Evolutionary conservation across 2,797 vertebrate species (phyloP).

Genomic region (Parauchenoglanis ngamensis): DNA sequence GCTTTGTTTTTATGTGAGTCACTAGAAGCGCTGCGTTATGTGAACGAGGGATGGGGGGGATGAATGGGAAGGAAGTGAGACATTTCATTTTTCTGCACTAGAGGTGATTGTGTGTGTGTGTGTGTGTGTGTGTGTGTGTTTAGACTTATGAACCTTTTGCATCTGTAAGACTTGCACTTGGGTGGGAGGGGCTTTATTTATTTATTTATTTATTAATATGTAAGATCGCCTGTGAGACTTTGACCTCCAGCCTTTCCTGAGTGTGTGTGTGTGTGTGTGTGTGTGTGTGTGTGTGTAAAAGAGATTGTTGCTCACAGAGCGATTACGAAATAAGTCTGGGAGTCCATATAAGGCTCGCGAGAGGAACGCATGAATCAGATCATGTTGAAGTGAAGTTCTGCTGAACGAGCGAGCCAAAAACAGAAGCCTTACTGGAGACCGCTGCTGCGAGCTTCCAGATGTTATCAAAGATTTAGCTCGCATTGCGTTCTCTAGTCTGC

Average conservation of each 20-base stretch:
- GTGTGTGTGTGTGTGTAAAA: background rate
- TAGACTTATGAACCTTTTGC: background rate
- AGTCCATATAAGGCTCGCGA: background rate
- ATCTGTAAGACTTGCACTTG: background rate
- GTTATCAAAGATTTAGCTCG: background rate
- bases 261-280: background rate
- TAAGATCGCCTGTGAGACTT: background rate
- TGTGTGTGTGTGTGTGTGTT: background rate
- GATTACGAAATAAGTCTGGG: conserved; percentile 19
- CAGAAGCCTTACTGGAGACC: background rate
- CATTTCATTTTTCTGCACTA: background rate
- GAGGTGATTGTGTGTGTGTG: background rate
- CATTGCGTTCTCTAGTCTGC: background rate
- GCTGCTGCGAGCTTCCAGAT: conserved; percentile 6
- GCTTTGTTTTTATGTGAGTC: conserved; percentile 1
- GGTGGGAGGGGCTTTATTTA: background rate
- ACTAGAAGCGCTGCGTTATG: background rate
- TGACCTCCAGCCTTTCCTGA: conserved; percentile 10
- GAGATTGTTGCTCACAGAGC: background rate
- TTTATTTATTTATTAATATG: too few relatives aligned
- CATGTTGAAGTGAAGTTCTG: background rate
- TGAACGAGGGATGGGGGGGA: background rate
- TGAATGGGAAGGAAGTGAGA: background rate
- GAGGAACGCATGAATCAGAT: conserved; percentile 9
- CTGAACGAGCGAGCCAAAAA: background rate